These are phyloP conservation scores for Saturnia pavonia DNA, from an alignment of 2,888 invertebrate genomes.

Conservation along the genomic window DNA sequence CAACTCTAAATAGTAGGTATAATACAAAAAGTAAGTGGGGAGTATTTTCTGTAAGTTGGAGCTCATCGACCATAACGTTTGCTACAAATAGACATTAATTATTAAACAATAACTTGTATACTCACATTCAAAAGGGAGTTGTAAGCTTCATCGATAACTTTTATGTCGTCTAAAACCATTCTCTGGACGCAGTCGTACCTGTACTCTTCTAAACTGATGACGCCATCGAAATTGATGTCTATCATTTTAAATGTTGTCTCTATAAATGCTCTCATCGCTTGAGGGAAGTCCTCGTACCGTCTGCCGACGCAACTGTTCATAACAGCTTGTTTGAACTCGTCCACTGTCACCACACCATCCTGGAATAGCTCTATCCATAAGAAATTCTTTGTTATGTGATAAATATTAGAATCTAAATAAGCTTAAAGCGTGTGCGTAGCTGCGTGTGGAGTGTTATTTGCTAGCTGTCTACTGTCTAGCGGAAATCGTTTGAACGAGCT, in stretches of 20 bases:
- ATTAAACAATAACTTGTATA: constrained; percentile 33
- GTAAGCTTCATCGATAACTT: constrained; percentile 89
- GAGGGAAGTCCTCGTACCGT: constrained; percentile 89
- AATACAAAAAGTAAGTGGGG: too few relatives aligned
- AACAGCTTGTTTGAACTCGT: constrained; percentile 91
- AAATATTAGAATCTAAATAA: constrained; percentile 29
- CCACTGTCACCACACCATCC: constrained; percentile 91
- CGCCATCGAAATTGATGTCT: constrained; percentile 90
- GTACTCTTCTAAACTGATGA: constrained; percentile 90
- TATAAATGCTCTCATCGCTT: constrained; percentile 93
- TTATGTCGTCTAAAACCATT: constrained; percentile 89
- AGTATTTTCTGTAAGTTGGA: too few relatives aligned
- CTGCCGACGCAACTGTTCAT: constrained; percentile 90
- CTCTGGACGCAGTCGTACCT: constrained; percentile 91
- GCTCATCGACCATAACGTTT: too few relatives aligned
- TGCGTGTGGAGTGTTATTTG: constrained; percentile 37
- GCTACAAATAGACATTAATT: too few relatives aligned
- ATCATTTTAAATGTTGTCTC: constrained; percentile 92
- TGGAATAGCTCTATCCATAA: constrained; percentile 57
- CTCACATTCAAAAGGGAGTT: constrained; percentile 88
- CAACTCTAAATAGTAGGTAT: too few relatives aligned
- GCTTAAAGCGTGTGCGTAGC: constrained; percentile 55
- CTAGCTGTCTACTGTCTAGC: neutral
- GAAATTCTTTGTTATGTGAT: constrained; percentile 25
- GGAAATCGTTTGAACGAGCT: neutral